Evolutionary conservation across 1,140 invertebrate species (phyloP).

Genomic region (Pogonomyrmex barbatus): DNA sequence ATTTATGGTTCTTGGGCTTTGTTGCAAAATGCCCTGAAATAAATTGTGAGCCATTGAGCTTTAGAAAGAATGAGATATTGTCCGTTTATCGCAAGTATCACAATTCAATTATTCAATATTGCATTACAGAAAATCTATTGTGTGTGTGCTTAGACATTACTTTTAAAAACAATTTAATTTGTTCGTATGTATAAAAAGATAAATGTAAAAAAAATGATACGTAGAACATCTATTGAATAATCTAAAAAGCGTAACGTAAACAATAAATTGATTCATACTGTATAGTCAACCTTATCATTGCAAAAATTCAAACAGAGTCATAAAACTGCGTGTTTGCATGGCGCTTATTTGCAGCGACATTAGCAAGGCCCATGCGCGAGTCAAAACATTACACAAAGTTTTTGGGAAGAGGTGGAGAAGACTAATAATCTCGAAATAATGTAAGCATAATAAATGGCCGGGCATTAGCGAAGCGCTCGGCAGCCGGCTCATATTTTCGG

Average conservation of each 20-base stretch:
- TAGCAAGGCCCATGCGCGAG: constrained; percentile 69
- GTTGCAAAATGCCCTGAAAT: constrained; percentile 32
- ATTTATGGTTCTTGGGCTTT: constrained; percentile 56
- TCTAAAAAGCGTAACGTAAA: neutral
- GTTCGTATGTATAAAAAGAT: neutral
- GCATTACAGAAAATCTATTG: constrained; percentile 1
- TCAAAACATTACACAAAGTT: constrained; percentile 81
- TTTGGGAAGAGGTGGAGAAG: constrained; percentile 79
- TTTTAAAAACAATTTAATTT: constrained; percentile 13
- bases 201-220: neutral
- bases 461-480: constrained; percentile 84
- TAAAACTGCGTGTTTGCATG: constrained; percentile 38
- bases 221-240: neutral
- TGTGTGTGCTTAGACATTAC: neutral
- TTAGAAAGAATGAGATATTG: neutral
- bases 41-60: constrained; percentile 28
- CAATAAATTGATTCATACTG: neutral
- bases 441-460: constrained; percentile 85
- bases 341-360: constrained; percentile 68
- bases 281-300: neutral
- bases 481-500: constrained; percentile 85
- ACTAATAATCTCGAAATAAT: constrained; percentile 86
- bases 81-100: neutral
- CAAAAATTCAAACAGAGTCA: constrained; percentile 15
- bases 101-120: constrained; percentile 32